These are phyloP conservation scores for Sapajus apella DNA, from an alignment of 2,113 vertebrate species.

Conservation along the genomic window DNA sequence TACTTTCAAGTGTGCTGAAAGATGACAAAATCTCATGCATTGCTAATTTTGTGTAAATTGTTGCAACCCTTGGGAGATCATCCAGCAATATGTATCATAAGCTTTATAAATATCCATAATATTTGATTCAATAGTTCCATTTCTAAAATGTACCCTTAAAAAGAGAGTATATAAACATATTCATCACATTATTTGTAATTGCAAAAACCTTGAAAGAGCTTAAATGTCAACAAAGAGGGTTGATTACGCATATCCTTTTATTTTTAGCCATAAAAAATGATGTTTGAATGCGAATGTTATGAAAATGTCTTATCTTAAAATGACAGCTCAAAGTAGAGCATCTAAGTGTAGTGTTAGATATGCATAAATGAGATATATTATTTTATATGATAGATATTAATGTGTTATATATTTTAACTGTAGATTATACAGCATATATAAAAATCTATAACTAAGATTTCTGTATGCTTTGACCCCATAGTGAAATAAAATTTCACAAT, in stretches of 20 bases:
- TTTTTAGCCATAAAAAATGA: slow-evolving; percentile 52
- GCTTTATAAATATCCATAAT: slow-evolving; percentile 63
- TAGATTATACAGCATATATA: background rate
- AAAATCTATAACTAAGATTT: background rate
- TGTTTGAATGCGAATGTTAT: slow-evolving; percentile 53
- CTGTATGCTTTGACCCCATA: background rate
- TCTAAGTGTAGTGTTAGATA: background rate
- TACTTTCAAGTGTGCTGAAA: slow-evolving; percentile 35
- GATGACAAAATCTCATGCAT: slow-evolving; percentile 35
- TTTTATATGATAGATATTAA: background rate
- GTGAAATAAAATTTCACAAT: background rate
- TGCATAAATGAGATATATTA: background rate
- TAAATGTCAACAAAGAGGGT: slow-evolving; percentile 70
- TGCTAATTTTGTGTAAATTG: slow-evolving; percentile 65
- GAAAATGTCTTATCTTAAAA: slow-evolving; percentile 36
- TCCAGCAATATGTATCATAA: slow-evolving; percentile 23
- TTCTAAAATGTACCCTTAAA: slow-evolving; percentile 49
- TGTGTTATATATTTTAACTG: background rate
- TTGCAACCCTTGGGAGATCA: background rate
- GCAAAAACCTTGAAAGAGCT: slow-evolving; percentile 61
- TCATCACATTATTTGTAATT: slow-evolving; percentile 70
- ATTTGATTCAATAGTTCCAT: slow-evolving; percentile 44
- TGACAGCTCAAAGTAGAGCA: slow-evolving; percentile 10
- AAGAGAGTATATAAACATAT: slow-evolving; percentile 43
- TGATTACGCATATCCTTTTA: slow-evolving; percentile 64